phyloP scores from a whole-genome alignment of 1,140 invertebrate species.

The Ostrea denselamellosa region DNA sequence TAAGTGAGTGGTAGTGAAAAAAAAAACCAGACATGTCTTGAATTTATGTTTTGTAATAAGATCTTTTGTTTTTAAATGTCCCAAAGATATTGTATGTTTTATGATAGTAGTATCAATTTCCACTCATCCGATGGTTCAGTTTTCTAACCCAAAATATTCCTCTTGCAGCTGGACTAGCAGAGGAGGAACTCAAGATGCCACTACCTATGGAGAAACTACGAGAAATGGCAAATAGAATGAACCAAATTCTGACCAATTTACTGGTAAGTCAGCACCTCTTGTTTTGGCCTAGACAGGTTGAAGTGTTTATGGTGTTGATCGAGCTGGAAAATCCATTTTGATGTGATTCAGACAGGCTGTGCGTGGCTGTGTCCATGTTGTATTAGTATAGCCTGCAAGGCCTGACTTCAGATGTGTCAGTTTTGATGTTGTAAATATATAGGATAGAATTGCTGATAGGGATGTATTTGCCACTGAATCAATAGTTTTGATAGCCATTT shows the following conservation, averaged over 20 bases:
- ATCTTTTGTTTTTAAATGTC: no score
- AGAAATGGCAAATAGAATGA: conserved; percentile 73
- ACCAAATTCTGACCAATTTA: conserved; percentile 72
- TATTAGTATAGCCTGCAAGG: neutral
- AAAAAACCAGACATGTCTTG: neutral
- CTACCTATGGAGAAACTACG: conserved; percentile 72
- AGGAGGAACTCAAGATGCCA: conserved; percentile 64
- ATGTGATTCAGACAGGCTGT: neutral
- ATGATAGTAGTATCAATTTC: neutral
- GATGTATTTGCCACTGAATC: conserved; percentile 10
- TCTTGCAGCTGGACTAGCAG: conserved; percentile 61
- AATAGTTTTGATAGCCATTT: neutral
- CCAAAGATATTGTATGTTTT: no score
- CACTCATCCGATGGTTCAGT: neutral
- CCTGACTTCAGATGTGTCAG: neutral
- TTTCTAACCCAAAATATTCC: neutral
- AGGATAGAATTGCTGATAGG: conserved; percentile 25
- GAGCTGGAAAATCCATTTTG: neutral
- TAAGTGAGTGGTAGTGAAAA: neutral
- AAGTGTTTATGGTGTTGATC: neutral
- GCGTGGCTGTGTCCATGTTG: neutral
- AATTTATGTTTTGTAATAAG: no score
- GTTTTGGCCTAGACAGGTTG: neutral
- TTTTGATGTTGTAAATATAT: conserved; percentile 19
- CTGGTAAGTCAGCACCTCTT: conserved; percentile 62